phyloP scores from a whole-genome alignment of 2,888 invertebrate species.

The Ornithoptera alexandrae region DNA sequence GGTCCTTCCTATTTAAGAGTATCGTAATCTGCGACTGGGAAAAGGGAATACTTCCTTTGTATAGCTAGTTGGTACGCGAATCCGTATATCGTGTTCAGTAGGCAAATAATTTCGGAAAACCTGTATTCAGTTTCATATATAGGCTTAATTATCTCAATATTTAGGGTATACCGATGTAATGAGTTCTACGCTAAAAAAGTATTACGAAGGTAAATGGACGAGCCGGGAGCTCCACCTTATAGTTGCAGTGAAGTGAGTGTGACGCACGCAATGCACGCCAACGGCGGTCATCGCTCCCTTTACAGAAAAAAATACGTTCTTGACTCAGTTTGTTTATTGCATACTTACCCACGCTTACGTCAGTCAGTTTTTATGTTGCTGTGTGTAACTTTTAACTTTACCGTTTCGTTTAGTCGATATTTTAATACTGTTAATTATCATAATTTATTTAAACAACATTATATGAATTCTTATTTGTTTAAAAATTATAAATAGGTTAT shows the following conservation, averaged over 20 bases:
- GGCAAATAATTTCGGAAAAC: too few relatives aligned
- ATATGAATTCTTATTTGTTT: neutral
- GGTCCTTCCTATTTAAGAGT: too few relatives aligned
- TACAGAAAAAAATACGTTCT: slow-evolving; percentile 55
- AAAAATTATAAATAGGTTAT: neutral
- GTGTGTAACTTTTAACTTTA: slow-evolving; percentile 29
- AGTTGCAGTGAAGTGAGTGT: slow-evolving; percentile 33
- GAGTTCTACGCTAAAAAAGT: slow-evolving; percentile 13
- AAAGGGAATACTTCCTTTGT: too few relatives aligned
- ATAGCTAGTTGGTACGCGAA: too few relatives aligned
- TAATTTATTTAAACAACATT: neutral
- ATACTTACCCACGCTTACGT: slow-evolving; percentile 48
- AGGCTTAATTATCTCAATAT: neutral
- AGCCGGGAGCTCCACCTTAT: slow-evolving; percentile 23
- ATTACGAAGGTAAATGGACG: slow-evolving; percentile 24
- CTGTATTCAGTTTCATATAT: too few relatives aligned
- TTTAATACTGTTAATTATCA: neutral
- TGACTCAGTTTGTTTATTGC: slow-evolving; percentile 64
- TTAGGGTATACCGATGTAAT: slow-evolving; percentile 14
- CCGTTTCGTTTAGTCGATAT: slow-evolving; percentile 17
- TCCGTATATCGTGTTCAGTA: too few relatives aligned
- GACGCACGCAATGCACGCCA: slow-evolving; percentile 53
- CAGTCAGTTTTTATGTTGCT: slow-evolving; percentile 40
- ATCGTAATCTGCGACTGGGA: too few relatives aligned
- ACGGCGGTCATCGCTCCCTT: slow-evolving; percentile 69